These are phyloP conservation scores for Acrossocheilus wenchowensis DNA, from an alignment of 2,797 vertebrate genomes.

Conservation along the genomic window DNA sequence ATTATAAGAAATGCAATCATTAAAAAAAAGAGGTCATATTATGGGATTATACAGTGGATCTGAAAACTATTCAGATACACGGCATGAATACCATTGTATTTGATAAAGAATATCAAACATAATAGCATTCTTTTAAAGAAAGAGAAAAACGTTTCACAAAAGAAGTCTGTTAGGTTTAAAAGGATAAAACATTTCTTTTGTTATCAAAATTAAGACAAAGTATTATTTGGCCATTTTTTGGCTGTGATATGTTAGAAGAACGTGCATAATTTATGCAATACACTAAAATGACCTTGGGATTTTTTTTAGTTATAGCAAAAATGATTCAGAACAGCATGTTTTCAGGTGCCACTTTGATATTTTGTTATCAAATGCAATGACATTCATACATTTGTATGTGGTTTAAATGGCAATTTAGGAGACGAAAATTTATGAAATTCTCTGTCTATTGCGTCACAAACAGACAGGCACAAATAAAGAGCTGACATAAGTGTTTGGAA, in stretches of 20 bases:
- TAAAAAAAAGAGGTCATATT: neutral
- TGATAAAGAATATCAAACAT: neutral
- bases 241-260: neutral
- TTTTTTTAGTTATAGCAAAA: too few relatives aligned
- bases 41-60: neutral
- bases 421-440: neutral
- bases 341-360: neutral
- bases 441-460: neutral
- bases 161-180: neutral
- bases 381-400: neutral
- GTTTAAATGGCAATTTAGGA: neutral
- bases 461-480: neutral
- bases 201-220: neutral
- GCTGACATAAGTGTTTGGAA: slow-evolving; percentile 16
- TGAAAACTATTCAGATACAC: neutral
- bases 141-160: neutral
- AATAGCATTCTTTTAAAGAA: neutral
- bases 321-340: neutral
- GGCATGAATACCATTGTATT: neutral
- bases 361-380: neutral
- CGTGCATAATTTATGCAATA: neutral
- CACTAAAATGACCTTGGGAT: neutral
- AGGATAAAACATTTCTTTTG: neutral
- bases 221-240: neutral
- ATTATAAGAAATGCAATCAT: neutral